Conservation (phyloP, 2,113 vertebrate species). For the Oryzias melastigma region DNA sequence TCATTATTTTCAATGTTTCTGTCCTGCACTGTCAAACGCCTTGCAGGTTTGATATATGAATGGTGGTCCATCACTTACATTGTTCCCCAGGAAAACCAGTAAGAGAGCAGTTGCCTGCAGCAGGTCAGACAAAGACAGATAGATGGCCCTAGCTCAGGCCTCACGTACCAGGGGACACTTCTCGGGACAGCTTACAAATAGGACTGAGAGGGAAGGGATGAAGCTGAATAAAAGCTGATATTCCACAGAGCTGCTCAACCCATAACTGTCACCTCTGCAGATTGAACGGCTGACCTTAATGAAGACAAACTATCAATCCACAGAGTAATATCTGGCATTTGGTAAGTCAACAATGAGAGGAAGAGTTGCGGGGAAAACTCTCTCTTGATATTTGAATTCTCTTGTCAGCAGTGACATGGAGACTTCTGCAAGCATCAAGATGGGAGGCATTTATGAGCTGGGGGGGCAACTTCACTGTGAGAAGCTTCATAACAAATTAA, state of each 20-base stretch:
- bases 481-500: conserved; percentile 69
- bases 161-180: conserved; percentile 73
- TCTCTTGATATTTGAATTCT: conserved; percentile 53
- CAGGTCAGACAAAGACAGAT: conserved; percentile 78
- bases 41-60: conserved; percentile 78
- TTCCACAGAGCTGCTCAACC: conserved; percentile 73
- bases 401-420: conserved; percentile 25
- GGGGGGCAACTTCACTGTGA: conserved; percentile 45
- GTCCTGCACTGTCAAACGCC: conserved; percentile 73
- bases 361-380: conserved; percentile 34
- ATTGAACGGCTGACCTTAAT: conserved; percentile 66
- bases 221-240: conserved; percentile 76
- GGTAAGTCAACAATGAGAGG: conserved; percentile 50
- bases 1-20: conserved; percentile 79
- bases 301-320: conserved; percentile 71
- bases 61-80: conserved; percentile 76
- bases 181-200: conserved; percentile 82
- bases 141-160: conserved; percentile 66
- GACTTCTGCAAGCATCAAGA: conserved; percentile 34
- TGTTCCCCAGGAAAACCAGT: conserved; percentile 72
- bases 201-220: conserved; percentile 72
- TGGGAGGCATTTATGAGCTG: conserved; percentile 29
- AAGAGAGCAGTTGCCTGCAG: conserved; percentile 72
- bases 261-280: conserved; percentile 71
- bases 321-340: conserved; percentile 59